Evolutionary conservation across 2,113 vertebrate genomes (phyloP).

Genomic region (Isichthys henryi): DNA sequence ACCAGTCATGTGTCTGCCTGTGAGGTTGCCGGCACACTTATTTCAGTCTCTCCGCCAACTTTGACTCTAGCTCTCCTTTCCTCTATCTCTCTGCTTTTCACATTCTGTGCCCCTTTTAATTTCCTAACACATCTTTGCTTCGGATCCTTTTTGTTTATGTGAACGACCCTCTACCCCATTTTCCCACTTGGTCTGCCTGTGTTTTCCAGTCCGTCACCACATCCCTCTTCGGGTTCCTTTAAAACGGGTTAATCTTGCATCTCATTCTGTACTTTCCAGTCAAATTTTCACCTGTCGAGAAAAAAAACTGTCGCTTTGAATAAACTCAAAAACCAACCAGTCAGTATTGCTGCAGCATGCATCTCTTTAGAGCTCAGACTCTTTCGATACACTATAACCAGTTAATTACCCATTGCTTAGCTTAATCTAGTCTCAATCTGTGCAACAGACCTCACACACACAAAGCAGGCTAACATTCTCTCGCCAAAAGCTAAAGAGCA

Average conservation of each 20-base stretch:
- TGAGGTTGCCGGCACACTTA: background rate
- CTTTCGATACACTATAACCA: background rate
- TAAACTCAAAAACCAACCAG: background rate
- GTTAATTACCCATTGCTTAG: background rate
- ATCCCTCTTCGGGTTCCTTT: background rate
- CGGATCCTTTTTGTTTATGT: background rate
- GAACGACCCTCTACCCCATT: background rate
- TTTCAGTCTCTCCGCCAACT: background rate
- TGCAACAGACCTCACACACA: background rate
- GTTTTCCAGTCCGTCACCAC: background rate
- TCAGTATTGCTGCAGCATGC: background rate
- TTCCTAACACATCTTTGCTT: background rate
- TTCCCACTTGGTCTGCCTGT: background rate
- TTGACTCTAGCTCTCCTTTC: background rate
- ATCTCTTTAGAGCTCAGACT: background rate
- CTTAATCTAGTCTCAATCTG: background rate
- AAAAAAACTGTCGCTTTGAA: background rate
- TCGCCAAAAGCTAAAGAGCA: background rate
- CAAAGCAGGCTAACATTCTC: background rate
- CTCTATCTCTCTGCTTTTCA: background rate
- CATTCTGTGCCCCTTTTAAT: background rate
- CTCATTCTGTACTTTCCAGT: constrained; percentile 42
- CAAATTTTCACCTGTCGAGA: background rate
- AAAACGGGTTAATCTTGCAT: constrained; percentile 19
- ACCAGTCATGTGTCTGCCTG: background rate